Percentiles rank a stretch among this genome's conserved stretches.
phyloP scores from a whole-genome alignment of 2,888 invertebrate species.

The Eledona agricola region DNA sequence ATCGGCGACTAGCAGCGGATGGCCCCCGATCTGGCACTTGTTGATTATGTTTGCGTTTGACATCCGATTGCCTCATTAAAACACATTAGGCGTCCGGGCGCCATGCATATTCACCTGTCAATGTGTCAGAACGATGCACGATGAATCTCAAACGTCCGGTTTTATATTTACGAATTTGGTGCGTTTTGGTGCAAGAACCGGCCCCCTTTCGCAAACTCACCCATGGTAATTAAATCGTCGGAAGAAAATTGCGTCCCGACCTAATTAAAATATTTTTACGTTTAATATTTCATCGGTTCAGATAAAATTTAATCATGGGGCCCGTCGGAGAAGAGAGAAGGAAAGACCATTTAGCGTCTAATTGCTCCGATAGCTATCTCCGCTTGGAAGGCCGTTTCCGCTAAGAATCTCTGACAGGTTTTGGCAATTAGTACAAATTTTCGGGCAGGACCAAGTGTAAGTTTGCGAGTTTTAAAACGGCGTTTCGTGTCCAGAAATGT shows the following conservation, averaged over 20 bases:
- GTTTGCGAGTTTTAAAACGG: conserved; percentile 26
- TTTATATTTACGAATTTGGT: too few species aligned
- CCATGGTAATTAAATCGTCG: conserved; percentile 15
- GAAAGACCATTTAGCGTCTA: conserved; percentile 23
- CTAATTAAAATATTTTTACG: conserved; percentile 17
- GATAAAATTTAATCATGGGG: conserved; percentile 11
- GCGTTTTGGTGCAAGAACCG: background rate
- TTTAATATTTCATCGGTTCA: conserved; percentile 10
- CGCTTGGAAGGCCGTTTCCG: conserved; percentile 15
- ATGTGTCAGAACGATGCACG: conserved; percentile 10
- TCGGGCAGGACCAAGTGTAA: conserved; percentile 29
- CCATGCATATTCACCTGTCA: conserved; percentile 23
- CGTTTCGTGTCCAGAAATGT: conserved; percentile 32
- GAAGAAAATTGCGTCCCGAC: conserved; percentile 5
- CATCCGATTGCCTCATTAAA: conserved; percentile 13
- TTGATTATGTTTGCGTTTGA: conserved; percentile 5
- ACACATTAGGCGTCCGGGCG: conserved; percentile 4
- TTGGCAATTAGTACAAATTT: conserved; percentile 38
- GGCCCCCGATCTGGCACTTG: conserved; percentile 2
- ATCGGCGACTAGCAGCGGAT: background rate
- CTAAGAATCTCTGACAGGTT: conserved; percentile 31
- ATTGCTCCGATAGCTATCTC: conserved; percentile 26
- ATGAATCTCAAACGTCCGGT: conserved; percentile 26
- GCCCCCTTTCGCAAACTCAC: conserved; percentile 12
- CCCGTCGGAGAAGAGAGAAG: conserved; percentile 4